Conservation (phyloP, 2,113 vertebrate genomes). For the Noctilio leporinus region DNA sequence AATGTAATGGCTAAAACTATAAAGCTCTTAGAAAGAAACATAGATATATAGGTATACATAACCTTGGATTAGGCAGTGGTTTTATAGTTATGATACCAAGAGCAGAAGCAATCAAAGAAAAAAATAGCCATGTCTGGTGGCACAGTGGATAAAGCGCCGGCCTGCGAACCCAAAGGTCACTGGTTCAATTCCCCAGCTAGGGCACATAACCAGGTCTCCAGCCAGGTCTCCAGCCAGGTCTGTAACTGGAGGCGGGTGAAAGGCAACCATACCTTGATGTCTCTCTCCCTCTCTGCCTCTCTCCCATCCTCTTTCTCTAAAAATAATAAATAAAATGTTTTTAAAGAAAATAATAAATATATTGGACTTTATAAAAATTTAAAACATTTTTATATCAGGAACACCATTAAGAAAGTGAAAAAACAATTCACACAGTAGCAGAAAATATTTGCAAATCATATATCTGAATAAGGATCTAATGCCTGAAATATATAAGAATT, state of each 20-base stretch:
- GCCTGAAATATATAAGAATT: neutral
- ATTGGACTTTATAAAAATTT: neutral
- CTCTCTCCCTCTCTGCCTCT: too few relatives aligned
- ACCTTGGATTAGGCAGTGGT: neutral
- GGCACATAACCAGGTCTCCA: too few relatives aligned
- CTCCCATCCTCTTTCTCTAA: too few relatives aligned
- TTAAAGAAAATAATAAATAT: too few relatives aligned
- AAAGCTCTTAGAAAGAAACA: neutral
- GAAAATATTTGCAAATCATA: neutral
- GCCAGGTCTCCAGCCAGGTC: too few relatives aligned
- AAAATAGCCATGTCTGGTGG: too few relatives aligned
- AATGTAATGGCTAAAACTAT: neutral
- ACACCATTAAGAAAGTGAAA: neutral
- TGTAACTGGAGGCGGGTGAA: too few relatives aligned
- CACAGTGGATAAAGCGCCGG: too few relatives aligned
- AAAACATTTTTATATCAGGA: neutral
- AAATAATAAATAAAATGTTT: too few relatives aligned
- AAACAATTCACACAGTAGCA: neutral
- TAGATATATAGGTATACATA: neutral
- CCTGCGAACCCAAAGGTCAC: too few relatives aligned
- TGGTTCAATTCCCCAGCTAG: too few relatives aligned
- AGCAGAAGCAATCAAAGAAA: neutral
- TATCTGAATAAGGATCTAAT: neutral
- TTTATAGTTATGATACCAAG: neutral
- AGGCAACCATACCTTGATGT: too few relatives aligned